These are phyloP conservation scores for Myathropa florea DNA, from an alignment of 2,888 invertebrate genomes.

Conservation along the genomic window DNA sequence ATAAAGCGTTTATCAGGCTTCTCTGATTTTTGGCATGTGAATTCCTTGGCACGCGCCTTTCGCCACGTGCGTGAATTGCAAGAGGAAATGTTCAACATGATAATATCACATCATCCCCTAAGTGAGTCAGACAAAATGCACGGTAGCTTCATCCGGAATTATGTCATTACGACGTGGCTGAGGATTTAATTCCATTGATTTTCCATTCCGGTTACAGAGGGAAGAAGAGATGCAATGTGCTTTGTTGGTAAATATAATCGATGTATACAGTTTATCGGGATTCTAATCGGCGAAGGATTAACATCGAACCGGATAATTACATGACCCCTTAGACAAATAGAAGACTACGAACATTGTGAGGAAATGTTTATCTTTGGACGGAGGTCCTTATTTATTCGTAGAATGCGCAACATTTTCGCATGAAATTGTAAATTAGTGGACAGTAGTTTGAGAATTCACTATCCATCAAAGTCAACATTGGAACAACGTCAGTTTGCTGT, in stretches of 20 bases:
- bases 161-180: constrained; percentile 43
- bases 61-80: constrained; percentile 54
- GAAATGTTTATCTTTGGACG: constrained; percentile 19
- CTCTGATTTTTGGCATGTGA: constrained; percentile 13
- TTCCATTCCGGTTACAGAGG: constrained; percentile 10
- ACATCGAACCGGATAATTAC: constrained; percentile 53
- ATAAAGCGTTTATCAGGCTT: constrained; percentile 74
- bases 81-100: constrained; percentile 49
- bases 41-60: constrained; percentile 36
- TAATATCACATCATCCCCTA: constrained; percentile 33
- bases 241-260: constrained; percentile 47
- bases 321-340: constrained; percentile 54
- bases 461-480: background rate
- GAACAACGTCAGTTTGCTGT: background rate
- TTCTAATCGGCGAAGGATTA: constrained; percentile 50
- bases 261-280: constrained; percentile 44
- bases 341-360: background rate
- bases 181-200: constrained; percentile 52
- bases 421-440: constrained; percentile 26
- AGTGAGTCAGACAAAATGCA: constrained; percentile 20
- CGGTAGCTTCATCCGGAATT: constrained; percentile 42
- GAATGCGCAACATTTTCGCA: constrained; percentile 10
- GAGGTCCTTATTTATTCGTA: background rate
- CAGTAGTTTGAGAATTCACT: background rate
- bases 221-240: constrained; percentile 20